phyloP scores from a whole-genome alignment of 2,888 invertebrate species.

The Gymnosoma rotundatum region DNA sequence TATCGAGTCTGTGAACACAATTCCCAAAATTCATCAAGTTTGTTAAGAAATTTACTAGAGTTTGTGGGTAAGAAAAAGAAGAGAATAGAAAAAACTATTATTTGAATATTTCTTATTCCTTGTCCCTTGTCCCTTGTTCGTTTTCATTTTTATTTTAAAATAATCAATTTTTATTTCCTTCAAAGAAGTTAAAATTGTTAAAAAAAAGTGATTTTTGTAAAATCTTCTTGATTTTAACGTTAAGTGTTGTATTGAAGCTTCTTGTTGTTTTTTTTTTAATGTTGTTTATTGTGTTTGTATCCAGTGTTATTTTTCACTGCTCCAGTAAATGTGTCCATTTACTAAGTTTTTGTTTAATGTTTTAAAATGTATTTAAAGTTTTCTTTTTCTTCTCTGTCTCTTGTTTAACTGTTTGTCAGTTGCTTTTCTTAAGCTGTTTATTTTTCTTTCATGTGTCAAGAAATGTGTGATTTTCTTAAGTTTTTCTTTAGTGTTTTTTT shows the following conservation, averaged over 20 bases:
- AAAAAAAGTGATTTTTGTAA: constrained; percentile 20
- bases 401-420: constrained; percentile 24
- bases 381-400: constrained; percentile 17
- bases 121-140: not conserved
- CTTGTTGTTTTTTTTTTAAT: constrained; percentile 10
- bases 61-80: constrained; percentile 18
- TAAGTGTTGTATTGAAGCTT: constrained; percentile 35
- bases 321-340: constrained; percentile 53
- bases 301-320: constrained; percentile 18
- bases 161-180: constrained; percentile 64
- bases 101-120: not conserved
- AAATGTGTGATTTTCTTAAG: constrained; percentile 45
- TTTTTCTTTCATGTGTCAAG: constrained; percentile 62
- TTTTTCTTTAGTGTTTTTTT: constrained; percentile 27
- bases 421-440: constrained; percentile 56
- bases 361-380: constrained; percentile 65
- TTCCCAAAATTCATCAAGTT: constrained; percentile 69
- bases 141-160: constrained; percentile 3
- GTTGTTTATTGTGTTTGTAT: constrained; percentile 20
- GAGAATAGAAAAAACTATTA: not conserved
- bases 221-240: constrained; percentile 43
- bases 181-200: not conserved
- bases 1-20: constrained; percentile 33
- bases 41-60: constrained; percentile 56
- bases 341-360: constrained; percentile 45